Evolutionary conservation across 2,113 vertebrate genomes (phyloP).

Genomic region (Chlorodrepanis virens): DNA sequence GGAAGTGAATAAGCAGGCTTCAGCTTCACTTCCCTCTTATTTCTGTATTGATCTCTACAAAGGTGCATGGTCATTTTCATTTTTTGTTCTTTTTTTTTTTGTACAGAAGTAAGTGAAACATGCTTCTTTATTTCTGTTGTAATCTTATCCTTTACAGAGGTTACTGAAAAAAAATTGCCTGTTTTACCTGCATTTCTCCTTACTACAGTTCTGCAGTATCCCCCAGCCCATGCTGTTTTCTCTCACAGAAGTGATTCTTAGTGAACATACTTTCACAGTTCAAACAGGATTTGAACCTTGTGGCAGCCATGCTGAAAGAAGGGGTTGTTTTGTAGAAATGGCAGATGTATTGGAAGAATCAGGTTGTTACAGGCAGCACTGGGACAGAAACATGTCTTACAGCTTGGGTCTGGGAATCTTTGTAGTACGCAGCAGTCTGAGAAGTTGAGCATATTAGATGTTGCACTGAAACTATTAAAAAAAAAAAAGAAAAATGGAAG

Average conservation of each 20-base stretch:
- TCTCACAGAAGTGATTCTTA: neutral
- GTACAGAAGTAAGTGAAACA: neutral
- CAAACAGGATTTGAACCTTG: neutral
- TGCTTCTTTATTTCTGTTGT: neutral
- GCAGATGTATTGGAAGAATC: neutral
- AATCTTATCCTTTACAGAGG: neutral
- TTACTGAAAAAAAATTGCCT: neutral
- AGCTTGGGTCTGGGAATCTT: rapidly evolving
- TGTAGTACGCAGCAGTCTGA: neutral
- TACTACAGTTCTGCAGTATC: neutral
- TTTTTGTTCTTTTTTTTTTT: neutral
- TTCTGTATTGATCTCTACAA: neutral
- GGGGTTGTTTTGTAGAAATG: neutral
- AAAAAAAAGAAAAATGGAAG: neutral
- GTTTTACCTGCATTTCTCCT: neutral
- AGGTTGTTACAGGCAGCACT: neutral
- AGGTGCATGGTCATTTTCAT: neutral
- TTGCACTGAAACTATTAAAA: neutral
- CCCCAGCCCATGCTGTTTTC: neutral
- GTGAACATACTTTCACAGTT: neutral
- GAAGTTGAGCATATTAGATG: neutral
- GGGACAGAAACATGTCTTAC: neutral
- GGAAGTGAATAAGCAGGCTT: neutral
- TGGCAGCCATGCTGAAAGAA: neutral
- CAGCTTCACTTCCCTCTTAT: neutral